Evolutionary conservation across 2,113 vertebrate species (phyloP), one percentile per base, ranked within the genome.

Genomic region (Emydocephalus ijimae): DNA sequence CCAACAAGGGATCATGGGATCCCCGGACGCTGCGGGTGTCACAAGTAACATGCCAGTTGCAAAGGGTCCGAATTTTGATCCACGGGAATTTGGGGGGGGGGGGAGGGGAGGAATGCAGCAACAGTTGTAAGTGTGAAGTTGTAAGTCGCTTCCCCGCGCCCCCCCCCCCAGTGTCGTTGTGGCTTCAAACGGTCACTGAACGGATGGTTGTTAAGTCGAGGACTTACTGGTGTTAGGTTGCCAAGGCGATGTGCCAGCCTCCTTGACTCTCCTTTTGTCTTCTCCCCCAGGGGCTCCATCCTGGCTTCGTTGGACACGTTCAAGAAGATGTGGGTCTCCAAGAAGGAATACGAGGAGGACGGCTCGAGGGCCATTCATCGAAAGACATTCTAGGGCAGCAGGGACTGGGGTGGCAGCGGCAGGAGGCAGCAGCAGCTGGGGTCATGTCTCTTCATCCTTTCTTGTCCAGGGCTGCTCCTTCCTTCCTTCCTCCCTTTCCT

Each of bases 321-420:
- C 92, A 99, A 99, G 95, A 99, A 98, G 97, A 99, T 99, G 98
- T 99, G 98, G 98, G 98, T 99, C 93, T 98, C 98, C 69, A 99
- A 98, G 97, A 98, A 98, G 94, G 98, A 99, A 94, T 99, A 99
- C 6, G 98, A 99, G 95, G 98, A 99, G 94, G 98, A 99, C 91
- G 97, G 98, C 85, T 96, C 98, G 0, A 98, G 98, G 57, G 98
- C 98, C 96, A 98, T 99, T 96, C 98, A 99, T 97, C 98, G 98
- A 95, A 99, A 99, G 97, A 98, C 98, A 59, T 99, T 99, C 97
- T 99, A 96, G 95, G 92, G n/a, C 3, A 14, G n/a, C 3, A 11
- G 87, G 90, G 87, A 2, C 4, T 85, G 50, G 54, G 57, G 69
- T 21, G 61, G 91, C 1, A 0, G 90, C 39, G 24, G 69, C 11